Evolutionary conservation across 2,888 invertebrate species (phyloP).

Genomic region (Temnothorax ravouxi): DNA sequence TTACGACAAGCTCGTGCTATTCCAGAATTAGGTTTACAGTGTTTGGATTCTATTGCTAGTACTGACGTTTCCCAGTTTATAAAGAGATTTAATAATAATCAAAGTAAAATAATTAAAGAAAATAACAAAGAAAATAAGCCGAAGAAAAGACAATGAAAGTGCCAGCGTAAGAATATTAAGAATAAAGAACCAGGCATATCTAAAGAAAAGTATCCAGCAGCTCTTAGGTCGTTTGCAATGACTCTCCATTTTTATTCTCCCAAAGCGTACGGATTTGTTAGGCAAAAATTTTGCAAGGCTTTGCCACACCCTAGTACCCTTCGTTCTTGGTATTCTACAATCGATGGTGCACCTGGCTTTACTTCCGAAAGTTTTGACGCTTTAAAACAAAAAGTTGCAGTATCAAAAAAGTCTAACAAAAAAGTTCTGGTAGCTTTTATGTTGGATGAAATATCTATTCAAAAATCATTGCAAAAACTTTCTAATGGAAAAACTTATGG

Average conservation of each 20-base stretch:
- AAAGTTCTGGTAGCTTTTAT: conserved; percentile 22
- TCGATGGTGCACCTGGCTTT: not conserved
- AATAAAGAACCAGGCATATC: not conserved
- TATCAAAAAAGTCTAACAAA: not conserved
- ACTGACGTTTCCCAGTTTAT: conserved; percentile 3
- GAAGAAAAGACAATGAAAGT: not conserved
- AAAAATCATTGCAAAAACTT: conserved; percentile 41
- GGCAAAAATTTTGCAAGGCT: not conserved
- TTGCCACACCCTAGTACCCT: not conserved
- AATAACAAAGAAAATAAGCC: not conserved
- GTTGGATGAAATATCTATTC: conserved; percentile 56
- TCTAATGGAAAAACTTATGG: conserved; percentile 27
- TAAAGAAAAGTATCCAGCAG: conserved; percentile 5
- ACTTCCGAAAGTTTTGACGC: not conserved
- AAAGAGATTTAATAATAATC: not conserved
- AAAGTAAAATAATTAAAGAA: not conserved
- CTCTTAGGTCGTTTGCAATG: not conserved
- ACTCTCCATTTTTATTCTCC: conserved; percentile 26
- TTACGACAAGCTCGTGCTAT: not conserved
- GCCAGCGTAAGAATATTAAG: not conserved
- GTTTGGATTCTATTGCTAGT: conserved; percentile 6
- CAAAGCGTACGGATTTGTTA: not conserved
- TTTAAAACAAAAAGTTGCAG: not conserved
- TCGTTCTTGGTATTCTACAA: not conserved
- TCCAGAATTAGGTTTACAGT: not conserved